Evolutionary conservation across 2,113 vertebrate species (phyloP).

Genomic region (Cinclus cinclus): DNA sequence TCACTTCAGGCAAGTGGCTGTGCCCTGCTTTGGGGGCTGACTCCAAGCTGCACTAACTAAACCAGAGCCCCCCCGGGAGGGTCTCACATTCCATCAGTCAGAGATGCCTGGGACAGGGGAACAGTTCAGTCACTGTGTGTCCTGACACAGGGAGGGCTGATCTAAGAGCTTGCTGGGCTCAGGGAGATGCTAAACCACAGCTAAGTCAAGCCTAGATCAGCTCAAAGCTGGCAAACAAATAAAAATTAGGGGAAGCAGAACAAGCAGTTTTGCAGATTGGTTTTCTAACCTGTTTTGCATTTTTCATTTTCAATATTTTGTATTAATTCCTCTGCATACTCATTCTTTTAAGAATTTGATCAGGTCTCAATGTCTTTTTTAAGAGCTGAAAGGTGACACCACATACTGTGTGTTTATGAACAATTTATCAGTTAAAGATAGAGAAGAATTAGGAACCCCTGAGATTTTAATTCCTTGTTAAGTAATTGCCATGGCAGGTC

Average conservation of each 20-base stretch:
- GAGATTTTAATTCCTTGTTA: background rate
- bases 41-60: background rate
- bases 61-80: background rate
- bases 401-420: background rate
- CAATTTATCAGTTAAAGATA: background rate
- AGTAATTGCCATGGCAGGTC: conserved; percentile 13
- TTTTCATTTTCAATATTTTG: background rate
- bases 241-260: background rate
- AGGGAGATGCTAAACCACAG: background rate
- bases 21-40: background rate
- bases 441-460: background rate
- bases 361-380: background rate
- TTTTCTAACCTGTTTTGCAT: background rate
- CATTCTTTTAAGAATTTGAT: background rate
- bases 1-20: background rate
- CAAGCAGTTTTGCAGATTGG: background rate
- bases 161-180: background rate
- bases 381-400: background rate
- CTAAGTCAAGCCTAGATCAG: background rate
- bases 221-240: background rate
- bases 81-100: background rate
- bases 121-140: background rate
- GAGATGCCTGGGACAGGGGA: background rate
- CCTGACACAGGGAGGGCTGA: background rate
- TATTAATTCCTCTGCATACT: background rate